A percentile compares a stretch with the other conserved stretches of the same genome.
Conservation (phyloP, 1,140 invertebrate genomes). For the Penaeus chinensis region DNA sequence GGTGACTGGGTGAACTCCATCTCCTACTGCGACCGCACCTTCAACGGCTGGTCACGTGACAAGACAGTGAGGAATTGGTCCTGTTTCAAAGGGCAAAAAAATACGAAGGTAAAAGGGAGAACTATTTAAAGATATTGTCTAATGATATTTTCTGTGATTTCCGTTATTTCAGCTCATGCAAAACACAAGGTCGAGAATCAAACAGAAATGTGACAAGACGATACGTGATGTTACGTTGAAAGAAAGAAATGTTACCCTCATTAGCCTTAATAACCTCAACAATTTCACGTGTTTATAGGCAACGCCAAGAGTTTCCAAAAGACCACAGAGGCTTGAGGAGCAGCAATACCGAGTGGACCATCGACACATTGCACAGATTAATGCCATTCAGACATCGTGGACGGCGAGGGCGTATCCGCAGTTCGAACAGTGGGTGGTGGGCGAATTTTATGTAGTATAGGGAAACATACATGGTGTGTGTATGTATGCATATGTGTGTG, state of each 20-base stretch:
- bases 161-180: neutral
- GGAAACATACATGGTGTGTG: too few relatives aligned
- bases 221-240: neutral
- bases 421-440: conserved; percentile 63
- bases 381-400: conserved; percentile 68
- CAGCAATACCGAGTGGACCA: conserved; percentile 57
- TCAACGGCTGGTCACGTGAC: conserved; percentile 71
- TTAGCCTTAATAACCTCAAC: neutral
- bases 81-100: conserved; percentile 67
- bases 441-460: too few relatives aligned
- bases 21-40: conserved; percentile 68
- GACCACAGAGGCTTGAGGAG: neutral
- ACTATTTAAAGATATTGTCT: neutral
- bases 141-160: neutral
- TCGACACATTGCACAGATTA: conserved; percentile 67
- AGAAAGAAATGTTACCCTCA: neutral
- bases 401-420: conserved; percentile 67
- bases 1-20: conserved; percentile 64
- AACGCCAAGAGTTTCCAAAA: neutral
- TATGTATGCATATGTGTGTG: too few relatives aligned
- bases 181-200: neutral
- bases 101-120: neutral
- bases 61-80: conserved; percentile 69
- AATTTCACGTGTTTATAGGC: neutral
- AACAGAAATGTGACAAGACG: too few relatives aligned